Evolutionary conservation across 2,797 vertebrate genomes (phyloP).

Genomic region (Steatocranus sp.): DNA sequence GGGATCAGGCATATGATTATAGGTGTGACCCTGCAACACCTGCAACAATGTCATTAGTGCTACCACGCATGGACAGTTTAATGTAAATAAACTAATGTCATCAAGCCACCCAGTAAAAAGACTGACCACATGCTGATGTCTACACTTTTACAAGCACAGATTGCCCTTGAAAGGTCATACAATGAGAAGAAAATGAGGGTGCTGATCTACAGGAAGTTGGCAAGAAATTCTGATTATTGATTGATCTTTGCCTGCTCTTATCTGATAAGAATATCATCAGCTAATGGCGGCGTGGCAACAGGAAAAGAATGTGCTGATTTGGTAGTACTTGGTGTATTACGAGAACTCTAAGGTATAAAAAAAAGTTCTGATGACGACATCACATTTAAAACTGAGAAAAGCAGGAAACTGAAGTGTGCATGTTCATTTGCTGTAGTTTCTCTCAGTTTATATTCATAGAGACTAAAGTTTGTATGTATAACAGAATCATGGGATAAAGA

Average conservation of each 20-base stretch:
- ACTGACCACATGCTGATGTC: not conserved
- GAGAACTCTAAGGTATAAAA: not conserved
- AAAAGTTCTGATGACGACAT: not conserved
- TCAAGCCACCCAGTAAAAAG: constrained; percentile 11
- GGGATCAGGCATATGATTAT: constrained; percentile 61
- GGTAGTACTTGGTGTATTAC: not conserved
- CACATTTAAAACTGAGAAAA: not conserved
- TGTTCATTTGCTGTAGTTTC: not conserved
- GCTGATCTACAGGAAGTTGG: not conserved
- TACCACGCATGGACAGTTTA: constrained; percentile 54
- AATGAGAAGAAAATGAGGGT: not conserved
- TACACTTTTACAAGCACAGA: constrained; percentile 2
- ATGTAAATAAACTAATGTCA: constrained; percentile 57
- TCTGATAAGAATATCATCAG: not conserved
- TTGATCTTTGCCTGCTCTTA: not conserved
- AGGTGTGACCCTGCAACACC: constrained; percentile 60
- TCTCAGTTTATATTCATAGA: not conserved
- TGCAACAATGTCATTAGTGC: constrained; percentile 59
- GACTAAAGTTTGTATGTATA: not conserved
- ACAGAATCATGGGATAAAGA: not conserved
- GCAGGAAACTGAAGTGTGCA: not conserved
- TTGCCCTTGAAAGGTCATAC: not conserved
- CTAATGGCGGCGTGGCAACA: not conserved
- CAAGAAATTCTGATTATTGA: not conserved
- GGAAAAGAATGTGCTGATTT: not conserved